phyloP scores from a whole-genome alignment of 2,113 vertebrate species.

The Porphyrio hochstetteri region DNA sequence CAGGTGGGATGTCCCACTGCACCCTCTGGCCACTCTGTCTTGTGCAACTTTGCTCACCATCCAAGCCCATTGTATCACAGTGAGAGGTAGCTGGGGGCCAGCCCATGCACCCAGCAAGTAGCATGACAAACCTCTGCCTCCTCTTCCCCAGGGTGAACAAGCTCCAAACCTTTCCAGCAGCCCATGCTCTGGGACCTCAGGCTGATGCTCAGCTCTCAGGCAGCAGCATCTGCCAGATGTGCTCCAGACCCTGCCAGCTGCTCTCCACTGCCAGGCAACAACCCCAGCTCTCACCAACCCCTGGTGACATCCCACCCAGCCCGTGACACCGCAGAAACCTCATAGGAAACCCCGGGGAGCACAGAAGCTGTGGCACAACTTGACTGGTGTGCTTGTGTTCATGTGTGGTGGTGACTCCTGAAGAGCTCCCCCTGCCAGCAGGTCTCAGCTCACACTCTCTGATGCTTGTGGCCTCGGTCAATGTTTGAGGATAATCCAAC shows the following conservation, averaged over 20 bases:
- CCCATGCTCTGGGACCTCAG: background rate
- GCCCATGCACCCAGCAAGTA: background rate
- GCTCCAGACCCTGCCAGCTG: background rate
- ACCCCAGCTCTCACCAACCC: background rate
- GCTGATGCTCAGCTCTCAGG: background rate
- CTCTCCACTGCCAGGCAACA: fast-evolving
- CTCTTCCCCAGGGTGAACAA: background rate
- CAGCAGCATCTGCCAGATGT: background rate
- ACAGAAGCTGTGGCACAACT: background rate
- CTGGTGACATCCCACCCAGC: background rate
- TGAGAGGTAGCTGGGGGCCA: background rate
- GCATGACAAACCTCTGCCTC: background rate
- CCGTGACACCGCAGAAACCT: background rate
- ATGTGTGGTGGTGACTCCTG: background rate
- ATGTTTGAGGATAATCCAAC: background rate
- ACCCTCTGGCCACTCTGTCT: background rate
- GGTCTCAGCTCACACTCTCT: background rate
- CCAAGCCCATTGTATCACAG: fast-evolving
- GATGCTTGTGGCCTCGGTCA: background rate
- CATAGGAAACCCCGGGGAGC: background rate
- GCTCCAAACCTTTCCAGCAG: background rate
- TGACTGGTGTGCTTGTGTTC: background rate
- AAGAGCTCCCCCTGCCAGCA: background rate
- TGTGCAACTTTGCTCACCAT: background rate
- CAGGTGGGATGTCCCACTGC: background rate